These are phyloP conservation scores for Smithornis capensis DNA, from an alignment of 2,113 vertebrate species.

Conservation along the genomic window DNA sequence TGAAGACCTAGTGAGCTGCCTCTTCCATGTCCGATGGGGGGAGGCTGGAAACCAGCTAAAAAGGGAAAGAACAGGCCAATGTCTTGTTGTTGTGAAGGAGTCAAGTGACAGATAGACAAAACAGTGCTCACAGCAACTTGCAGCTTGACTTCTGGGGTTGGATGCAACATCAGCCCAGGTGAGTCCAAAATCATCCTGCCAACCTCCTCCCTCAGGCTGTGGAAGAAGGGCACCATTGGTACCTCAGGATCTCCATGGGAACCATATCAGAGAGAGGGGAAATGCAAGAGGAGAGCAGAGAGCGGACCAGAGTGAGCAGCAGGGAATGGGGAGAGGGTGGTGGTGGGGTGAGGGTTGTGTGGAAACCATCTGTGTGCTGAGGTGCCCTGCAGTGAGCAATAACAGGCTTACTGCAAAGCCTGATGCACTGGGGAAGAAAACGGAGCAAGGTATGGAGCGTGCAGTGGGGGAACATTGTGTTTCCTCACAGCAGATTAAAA, in stretches of 20 bases:
- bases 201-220: neutral
- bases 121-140: neutral
- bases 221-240: neutral
- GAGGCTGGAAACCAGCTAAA: neutral
- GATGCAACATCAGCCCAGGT: neutral
- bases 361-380: rapidly evolving
- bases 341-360: rapidly evolving
- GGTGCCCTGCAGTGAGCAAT: rapidly evolving
- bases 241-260: neutral
- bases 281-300: neutral
- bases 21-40: neutral
- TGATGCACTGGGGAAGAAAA: neutral
- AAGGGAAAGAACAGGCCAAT: neutral
- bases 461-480: rapidly evolving
- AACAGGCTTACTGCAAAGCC: neutral
- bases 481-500: neutral
- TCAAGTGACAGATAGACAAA: neutral
- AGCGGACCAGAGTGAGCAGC: neutral
- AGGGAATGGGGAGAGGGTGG: rapidly evolving
- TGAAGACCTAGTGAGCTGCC: rapidly evolving
- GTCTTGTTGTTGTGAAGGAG: neutral
- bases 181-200: neutral
- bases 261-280: neutral
- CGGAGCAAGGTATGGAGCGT: neutral
- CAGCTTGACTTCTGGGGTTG: neutral